Conservation (phyloP, 1,140 invertebrate genomes). For the Drosophila pseudoobscura region DNA sequence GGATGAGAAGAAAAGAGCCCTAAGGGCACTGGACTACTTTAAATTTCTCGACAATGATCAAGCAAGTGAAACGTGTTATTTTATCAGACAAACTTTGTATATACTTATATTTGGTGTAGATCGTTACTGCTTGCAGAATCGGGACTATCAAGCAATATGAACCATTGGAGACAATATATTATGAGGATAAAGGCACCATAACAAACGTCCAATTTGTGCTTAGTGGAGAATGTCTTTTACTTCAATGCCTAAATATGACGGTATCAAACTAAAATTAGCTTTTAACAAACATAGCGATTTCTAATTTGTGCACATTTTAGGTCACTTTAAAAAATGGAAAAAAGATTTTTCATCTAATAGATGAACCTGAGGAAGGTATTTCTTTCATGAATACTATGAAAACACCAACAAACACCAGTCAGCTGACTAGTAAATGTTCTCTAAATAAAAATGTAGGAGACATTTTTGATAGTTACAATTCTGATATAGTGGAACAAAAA, state of each 20-base stretch:
- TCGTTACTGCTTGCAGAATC: slow-evolving; percentile 64
- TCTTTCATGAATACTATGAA: slow-evolving; percentile 1
- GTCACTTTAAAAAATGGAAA: slow-evolving; percentile 24
- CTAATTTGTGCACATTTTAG: slow-evolving; percentile 15
- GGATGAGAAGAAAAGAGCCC: slow-evolving; percentile 66
- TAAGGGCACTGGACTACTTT: slow-evolving; percentile 76
- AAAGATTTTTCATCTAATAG: slow-evolving; percentile 19
- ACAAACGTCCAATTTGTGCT: slow-evolving; percentile 76
- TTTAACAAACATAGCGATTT: not conserved
- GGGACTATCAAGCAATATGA: slow-evolving; percentile 57
- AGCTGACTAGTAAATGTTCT: not conserved
- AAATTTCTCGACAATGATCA: slow-evolving; percentile 61
- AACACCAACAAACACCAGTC: not conserved
- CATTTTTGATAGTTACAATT: not conserved
- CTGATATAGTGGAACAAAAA: not conserved
- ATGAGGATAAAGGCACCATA: slow-evolving; percentile 59
- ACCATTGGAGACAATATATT: slow-evolving; percentile 69
- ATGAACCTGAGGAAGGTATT: not conserved
- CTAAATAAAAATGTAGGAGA: not conserved
- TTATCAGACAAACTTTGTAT: not conserved
- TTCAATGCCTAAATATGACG: slow-evolving; percentile 70
- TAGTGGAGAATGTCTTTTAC: slow-evolving; percentile 76
- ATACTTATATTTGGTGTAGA: slow-evolving; percentile 24
- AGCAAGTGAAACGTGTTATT: slow-evolving; percentile 33
- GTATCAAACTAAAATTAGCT: slow-evolving; percentile 19